Evolutionary conservation across 2,797 vertebrate genomes (phyloP), one percentile per base, ranked within the genome.

Genomic region (Coccyzus lansbergi): DNA sequence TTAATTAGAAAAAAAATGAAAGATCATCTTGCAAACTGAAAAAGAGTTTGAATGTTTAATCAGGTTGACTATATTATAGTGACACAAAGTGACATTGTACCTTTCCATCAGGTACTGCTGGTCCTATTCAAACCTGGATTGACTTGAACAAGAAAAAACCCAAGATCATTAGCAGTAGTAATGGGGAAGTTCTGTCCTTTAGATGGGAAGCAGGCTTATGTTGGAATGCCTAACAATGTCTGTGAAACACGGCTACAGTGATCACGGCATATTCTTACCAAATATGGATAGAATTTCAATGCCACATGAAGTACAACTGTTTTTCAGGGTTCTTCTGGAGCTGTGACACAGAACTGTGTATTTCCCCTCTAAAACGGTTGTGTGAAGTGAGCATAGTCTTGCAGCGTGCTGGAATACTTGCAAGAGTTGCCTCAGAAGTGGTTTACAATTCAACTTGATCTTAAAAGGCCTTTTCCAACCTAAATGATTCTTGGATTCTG

Each of bases 191-290:
- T 70, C 38, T 46, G 14, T 17, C 6, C 9, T 62, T 83, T 46
- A 26, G 12, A 9, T 81, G 33, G 14, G 7, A 68, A 55, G 24
- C n/a, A 62, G 29, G 42, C 10, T 7, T 1, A 1, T 2, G 5
- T 65, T 82, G 59, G n/a, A 15, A 26, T 31, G 29, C 44, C 7
- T 38, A 3, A 16, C 6, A 28, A 1, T 10, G 12, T 31, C 36
- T 65, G n/a, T 68, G 31, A 68, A 28, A 52, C 5, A 2, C 8
- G 16, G 26, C 29, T n/a, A 14, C 12, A 7, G 28, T 19, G 31
- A 22, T 22, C 7, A 6, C 9, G 22, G 21, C 31, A 33, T 34
- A 8, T 8, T 8, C 6, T 31, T 40, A 51, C 0, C 1, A 4
- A 29, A 6, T 16, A 16, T 4, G 8, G 24, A 15, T 63, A 25